phyloP scores from a whole-genome alignment of 2,888 invertebrate species.

The Melanophora roralis region DNA sequence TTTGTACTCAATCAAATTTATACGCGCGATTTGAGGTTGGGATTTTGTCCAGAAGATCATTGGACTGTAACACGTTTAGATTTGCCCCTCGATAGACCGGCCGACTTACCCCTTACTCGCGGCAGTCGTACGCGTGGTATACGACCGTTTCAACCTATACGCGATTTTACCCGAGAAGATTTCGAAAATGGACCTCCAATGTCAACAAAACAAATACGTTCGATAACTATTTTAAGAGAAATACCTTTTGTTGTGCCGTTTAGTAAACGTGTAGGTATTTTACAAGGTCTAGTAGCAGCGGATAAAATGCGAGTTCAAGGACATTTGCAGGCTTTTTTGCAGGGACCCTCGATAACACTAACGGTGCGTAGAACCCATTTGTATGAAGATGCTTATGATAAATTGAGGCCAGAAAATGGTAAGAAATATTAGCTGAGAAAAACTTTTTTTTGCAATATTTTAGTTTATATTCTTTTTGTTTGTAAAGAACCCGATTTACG shows the following conservation, averaged over 20 bases:
- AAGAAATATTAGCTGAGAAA: no score
- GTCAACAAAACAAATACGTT: constrained; percentile 91
- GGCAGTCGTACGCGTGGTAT: constrained; percentile 77
- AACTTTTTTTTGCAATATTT: background rate
- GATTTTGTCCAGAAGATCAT: constrained; percentile 84
- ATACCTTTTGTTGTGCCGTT: constrained; percentile 97
- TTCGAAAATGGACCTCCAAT: constrained; percentile 89
- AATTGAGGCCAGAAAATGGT: constrained; percentile 93
- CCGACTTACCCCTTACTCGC: constrained; percentile 79
- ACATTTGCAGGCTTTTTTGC: constrained; percentile 85
- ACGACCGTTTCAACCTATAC: constrained; percentile 79
- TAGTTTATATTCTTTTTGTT: constrained; percentile 57
- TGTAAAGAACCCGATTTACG: constrained; percentile 94
- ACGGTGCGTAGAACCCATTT: constrained; percentile 91
- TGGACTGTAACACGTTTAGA: constrained; percentile 80
- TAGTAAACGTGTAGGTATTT: constrained; percentile 90
- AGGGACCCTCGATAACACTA: constrained; percentile 86
- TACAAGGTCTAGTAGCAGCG: constrained; percentile 83
- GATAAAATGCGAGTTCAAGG: constrained; percentile 81
- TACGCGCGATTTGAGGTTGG: constrained; percentile 89
- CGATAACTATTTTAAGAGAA: constrained; percentile 91
- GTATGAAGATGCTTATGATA: constrained; percentile 99
- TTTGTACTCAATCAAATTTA: constrained; percentile 89
- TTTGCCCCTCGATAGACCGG: constrained; percentile 79
- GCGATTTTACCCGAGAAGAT: constrained; percentile 80